Percentiles rank a stretch among this genome's conserved stretches.
These are phyloP conservation scores for Xestia sexstrigata DNA, from an alignment of 2,888 invertebrate species.

Conservation along the genomic window DNA sequence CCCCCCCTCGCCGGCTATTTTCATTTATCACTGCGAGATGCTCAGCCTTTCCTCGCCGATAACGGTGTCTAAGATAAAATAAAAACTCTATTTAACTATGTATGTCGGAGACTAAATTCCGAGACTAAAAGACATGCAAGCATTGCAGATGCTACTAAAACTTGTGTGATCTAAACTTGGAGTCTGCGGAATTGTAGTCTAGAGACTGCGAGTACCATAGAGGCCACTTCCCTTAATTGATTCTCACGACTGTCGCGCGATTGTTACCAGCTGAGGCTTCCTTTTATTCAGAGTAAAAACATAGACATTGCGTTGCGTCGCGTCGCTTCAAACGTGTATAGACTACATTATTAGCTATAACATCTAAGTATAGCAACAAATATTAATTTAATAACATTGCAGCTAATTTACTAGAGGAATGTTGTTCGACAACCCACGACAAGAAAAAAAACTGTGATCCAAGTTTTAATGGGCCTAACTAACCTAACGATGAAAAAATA, in stretches of 20 bases:
- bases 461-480: slow-evolving; percentile 19
- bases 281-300: slow-evolving; percentile 55
- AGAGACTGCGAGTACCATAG: slow-evolving; percentile 42
- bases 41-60: slow-evolving; percentile 74
- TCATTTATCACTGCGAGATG: slow-evolving; percentile 87
- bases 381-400: slow-evolving; percentile 47
- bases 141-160: slow-evolving; percentile 37
- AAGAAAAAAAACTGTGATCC: slow-evolving; percentile 25
- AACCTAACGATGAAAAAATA: slow-evolving; percentile 29
- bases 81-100: slow-evolving; percentile 21
- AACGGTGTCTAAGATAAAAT: slow-evolving; percentile 64
- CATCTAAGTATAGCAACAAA: slow-evolving; percentile 23
- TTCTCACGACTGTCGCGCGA: slow-evolving; percentile 59
- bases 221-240: slow-evolving; percentile 61
- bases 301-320: slow-evolving; percentile 42
- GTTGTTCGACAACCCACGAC: slow-evolving; percentile 28
- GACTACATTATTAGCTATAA: slow-evolving; percentile 40
- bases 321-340: slow-evolving; percentile 42
- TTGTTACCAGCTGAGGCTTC: slow-evolving; percentile 57
- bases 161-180: slow-evolving; percentile 55
- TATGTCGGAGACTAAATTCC: slow-evolving; percentile 12
- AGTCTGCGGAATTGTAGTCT: slow-evolving; percentile 56
- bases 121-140: slow-evolving; percentile 1
- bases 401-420: slow-evolving; percentile 52
- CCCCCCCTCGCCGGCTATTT: slow-evolving; percentile 88